A percentile compares a stretch with the other conserved stretches of the same genome.
Evolutionary conservation across 2,113 vertebrate species (phyloP).

Genomic region (Maylandia zebra): DNA sequence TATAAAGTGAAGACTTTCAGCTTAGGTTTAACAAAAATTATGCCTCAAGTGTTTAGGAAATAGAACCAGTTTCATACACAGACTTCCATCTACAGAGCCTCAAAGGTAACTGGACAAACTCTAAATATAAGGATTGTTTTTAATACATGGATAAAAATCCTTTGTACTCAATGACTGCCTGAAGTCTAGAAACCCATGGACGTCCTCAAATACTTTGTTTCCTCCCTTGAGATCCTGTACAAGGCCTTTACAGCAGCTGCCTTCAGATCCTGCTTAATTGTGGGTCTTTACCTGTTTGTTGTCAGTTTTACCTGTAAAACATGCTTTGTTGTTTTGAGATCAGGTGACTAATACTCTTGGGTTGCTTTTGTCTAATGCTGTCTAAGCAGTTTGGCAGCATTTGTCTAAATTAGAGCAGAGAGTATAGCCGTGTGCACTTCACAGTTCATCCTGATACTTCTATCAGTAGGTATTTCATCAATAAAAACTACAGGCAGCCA

Average conservation of each 20-base stretch:
- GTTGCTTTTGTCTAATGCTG: background rate
- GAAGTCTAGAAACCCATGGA: background rate
- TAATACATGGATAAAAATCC: background rate
- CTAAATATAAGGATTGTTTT: background rate
- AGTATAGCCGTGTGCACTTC: background rate
- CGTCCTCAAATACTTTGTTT: background rate
- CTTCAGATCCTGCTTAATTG: background rate
- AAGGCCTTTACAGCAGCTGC: background rate
- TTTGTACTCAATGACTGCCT: background rate
- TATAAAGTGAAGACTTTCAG: background rate
- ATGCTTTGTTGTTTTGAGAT: background rate
- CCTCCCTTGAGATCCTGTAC: background rate
- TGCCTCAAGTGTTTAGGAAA: background rate
- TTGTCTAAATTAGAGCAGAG: background rate
- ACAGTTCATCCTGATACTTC: background rate
- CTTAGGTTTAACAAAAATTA: background rate
- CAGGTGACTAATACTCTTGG: background rate
- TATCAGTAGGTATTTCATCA: background rate
- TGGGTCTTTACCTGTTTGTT: background rate
- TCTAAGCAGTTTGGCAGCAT: background rate
- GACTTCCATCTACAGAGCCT: background rate
- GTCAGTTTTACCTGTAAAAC: background rate
- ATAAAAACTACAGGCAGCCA: background rate
- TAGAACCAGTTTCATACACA: background rate
- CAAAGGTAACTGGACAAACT: background rate